Evolutionary conservation across 2,797 vertebrate species (phyloP), one percentile per base, ranked within the genome.

Genomic region (Galago senegalensis): DNA sequence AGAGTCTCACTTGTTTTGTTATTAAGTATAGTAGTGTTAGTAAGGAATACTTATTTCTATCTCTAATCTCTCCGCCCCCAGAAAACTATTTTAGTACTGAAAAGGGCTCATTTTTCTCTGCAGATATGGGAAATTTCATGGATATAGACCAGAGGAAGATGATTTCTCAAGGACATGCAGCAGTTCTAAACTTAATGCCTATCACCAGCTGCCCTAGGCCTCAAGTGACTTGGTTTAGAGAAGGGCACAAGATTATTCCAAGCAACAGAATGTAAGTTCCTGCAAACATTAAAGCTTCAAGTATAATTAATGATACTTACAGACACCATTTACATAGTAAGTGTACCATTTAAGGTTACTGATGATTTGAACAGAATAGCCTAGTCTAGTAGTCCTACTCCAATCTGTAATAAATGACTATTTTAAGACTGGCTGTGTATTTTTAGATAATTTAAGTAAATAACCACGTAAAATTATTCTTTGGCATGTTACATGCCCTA

Each of bases 221-320:
- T 0, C 98, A 99, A 65, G 99, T 99, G 98, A 99, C 99, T 0
- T 99, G 99, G 99, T 99, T 99, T 96, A 99, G 99, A 98, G 99
- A 99, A 0, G 99, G 99, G 73, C 99, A 99, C 98, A 99, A 99
- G 99, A 99, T 99, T 69, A 99, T 99, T 93, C 99, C 99, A 88
- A 99, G 98, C 99, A 98, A 95, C 98, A 99, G 99, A 99, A 99
- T 99, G 99, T 99, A 99, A 99, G 99, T 99, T n/a, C 18, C 4
- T 84, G 58, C 27, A 21, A 79, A 89, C 6, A 61, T 91, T 17
- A 76, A 43, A 4, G 27, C 65, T 83, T 92, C 31, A 93, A 91
- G 89, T 76, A 73, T 91, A 77, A 95, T 97, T 95, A 85, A 82
- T 94, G 88, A 43, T 16, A 37, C 87, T 95, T 95, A 79, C 90